Conservation (phyloP, 2,888 invertebrate genomes). For the Apamea monoglypha region DNA sequence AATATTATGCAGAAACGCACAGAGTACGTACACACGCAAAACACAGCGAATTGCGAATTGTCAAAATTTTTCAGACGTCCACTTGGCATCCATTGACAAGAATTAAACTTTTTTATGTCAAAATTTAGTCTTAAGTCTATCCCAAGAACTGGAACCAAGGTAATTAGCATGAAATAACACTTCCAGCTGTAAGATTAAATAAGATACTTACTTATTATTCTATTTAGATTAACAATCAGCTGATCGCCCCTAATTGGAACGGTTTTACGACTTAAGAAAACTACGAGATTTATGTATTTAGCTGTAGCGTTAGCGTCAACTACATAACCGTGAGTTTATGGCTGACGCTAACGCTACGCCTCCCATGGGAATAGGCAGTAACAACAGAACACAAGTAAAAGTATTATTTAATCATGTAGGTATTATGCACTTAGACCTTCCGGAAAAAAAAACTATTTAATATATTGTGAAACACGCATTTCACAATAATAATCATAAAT, state of each 20-base stretch:
- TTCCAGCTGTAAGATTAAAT: not conserved
- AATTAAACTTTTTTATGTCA: conserved; percentile 19
- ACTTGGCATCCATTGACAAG: conserved; percentile 74
- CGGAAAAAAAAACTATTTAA: not conserved
- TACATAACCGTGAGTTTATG: no score
- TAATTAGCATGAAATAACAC: not conserved
- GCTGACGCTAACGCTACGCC: no score
- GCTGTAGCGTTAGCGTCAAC: not conserved
- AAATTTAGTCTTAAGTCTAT: not conserved
- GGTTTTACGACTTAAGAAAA: not conserved
- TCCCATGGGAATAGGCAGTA: not conserved
- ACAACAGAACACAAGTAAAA: not conserved
- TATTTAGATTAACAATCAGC: not conserved
- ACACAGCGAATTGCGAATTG: conserved; percentile 37
- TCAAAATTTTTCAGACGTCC: conserved; percentile 64
- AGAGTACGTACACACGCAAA: conserved; percentile 13
- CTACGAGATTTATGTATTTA: not conserved
- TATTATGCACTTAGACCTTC: not conserved
- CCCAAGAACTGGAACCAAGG: conserved; percentile 11
- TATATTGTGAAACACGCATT: not conserved
- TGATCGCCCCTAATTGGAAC: not conserved
- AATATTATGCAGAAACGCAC: conserved; percentile 24
- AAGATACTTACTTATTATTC: not conserved
- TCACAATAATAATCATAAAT: no score
- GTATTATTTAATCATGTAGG: not conserved